These are phyloP conservation scores for Zaprionus obscuricornis DNA, from an alignment of 2,888 invertebrate genomes.

Conservation along the genomic window DNA sequence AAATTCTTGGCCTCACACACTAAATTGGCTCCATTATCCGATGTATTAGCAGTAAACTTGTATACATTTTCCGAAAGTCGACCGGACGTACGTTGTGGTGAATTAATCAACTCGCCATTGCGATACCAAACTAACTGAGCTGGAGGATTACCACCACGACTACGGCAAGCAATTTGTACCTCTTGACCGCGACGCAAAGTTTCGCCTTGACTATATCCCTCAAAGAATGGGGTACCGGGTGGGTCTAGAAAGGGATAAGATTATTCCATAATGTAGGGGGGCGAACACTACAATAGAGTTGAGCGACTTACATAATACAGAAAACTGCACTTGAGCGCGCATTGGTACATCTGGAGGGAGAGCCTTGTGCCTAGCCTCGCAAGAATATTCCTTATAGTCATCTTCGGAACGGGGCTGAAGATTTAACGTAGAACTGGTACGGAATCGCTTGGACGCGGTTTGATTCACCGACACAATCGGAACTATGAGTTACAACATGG, in stretches of 20 bases:
- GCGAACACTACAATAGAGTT: too few relatives aligned
- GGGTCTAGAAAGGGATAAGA: slow-evolving; percentile 69
- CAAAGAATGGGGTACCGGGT: slow-evolving; percentile 81
- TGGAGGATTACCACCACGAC: slow-evolving; percentile 81
- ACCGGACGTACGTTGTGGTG: slow-evolving; percentile 81
- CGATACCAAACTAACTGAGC: slow-evolving; percentile 81
- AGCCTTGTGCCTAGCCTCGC: slow-evolving; percentile 81
- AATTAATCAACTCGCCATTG: slow-evolving; percentile 75
- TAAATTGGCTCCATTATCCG: slow-evolving; percentile 78
- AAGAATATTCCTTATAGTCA: slow-evolving; percentile 81
- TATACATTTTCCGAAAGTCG: slow-evolving; percentile 81
- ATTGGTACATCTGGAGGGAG: slow-evolving; percentile 81
- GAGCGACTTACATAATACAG: slow-evolving; percentile 79
- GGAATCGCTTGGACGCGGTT: slow-evolving; percentile 74
- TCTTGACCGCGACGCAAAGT: slow-evolving; percentile 79
- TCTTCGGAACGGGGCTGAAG: slow-evolving; percentile 80
- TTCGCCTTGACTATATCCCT: slow-evolving; percentile 80
- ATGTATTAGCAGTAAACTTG: slow-evolving; percentile 73
- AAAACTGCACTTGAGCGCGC: slow-evolving; percentile 81
- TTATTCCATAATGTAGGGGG: background rate
- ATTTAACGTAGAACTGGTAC: slow-evolving; percentile 73
- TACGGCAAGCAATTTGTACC: slow-evolving; percentile 80
- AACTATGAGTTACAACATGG: slow-evolving; percentile 31
- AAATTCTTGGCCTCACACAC: slow-evolving; percentile 81
- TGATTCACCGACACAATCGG: slow-evolving; percentile 77